Percentiles rank a stretch among this genome's conserved stretches.
Evolutionary conservation across 2,797 vertebrate genomes (phyloP).

Genomic region (Eulemur mongoz): DNA sequence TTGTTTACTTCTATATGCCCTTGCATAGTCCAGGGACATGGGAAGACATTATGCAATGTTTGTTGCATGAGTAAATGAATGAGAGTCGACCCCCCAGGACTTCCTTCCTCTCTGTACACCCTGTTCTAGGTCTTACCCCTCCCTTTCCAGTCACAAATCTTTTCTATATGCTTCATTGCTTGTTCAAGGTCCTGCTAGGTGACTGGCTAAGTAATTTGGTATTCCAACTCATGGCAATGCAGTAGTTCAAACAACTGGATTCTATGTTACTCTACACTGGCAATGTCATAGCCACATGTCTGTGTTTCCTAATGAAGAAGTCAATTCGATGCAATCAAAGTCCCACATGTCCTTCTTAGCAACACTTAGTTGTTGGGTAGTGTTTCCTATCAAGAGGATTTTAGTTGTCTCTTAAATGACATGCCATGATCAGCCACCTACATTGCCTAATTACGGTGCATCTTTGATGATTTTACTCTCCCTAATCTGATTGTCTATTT

Average conservation of each 20-base stretch:
- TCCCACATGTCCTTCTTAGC: not conserved
- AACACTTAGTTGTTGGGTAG: not conserved
- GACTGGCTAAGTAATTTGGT: not conserved
- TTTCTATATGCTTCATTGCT: not conserved
- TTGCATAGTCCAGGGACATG: not conserved
- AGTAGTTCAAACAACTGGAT: not conserved
- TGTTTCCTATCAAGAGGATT: not conserved
- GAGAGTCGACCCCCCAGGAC: not conserved
- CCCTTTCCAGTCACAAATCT: not conserved
- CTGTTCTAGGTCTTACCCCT: not conserved
- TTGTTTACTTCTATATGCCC: not conserved
- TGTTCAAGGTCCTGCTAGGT: not conserved
- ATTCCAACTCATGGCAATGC: not conserved
- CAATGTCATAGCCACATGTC: not conserved
- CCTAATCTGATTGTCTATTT: not conserved
- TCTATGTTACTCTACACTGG: not conserved
- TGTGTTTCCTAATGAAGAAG: not conserved
- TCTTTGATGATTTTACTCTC: not conserved
- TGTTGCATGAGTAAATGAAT: not conserved
- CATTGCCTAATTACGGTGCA: not conserved
- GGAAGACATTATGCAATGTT: not conserved
- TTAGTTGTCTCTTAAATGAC: not conserved
- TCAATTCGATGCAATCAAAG: not conserved
- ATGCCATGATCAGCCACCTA: fast-evolving
- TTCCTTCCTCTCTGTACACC: not conserved